Evolutionary conservation across 2,797 vertebrate genomes (phyloP).

Genomic region (Podarcis siculus): DNA sequence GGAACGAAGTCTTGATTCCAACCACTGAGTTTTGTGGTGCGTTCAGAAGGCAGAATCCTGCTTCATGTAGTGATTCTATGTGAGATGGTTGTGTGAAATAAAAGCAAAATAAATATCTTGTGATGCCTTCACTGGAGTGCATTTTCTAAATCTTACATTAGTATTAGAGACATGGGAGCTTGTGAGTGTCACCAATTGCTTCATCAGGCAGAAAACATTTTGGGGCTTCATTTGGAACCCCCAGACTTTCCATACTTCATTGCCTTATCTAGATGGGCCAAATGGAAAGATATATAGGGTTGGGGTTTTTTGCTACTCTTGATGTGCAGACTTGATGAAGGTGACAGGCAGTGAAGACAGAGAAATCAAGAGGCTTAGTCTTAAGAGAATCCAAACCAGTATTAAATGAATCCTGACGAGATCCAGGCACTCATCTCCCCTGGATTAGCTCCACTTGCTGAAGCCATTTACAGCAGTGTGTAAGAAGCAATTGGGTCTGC

Average conservation of each 20-base stretch:
- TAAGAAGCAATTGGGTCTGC: constrained; percentile 40
- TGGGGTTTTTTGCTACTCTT: not conserved
- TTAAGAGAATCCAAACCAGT: constrained; percentile 70
- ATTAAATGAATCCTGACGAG: constrained; percentile 66
- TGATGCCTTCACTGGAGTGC: not conserved
- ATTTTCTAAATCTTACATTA: not conserved
- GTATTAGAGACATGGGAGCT: not conserved
- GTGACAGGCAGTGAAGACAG: constrained; percentile 57
- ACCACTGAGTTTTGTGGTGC: no score
- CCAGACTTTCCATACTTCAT: not conserved
- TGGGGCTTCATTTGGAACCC: not conserved
- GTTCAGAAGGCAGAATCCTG: no score
- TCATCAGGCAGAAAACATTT: not conserved
- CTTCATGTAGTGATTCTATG: no score
- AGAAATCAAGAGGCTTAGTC: constrained; percentile 51
- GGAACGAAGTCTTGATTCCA: not conserved
- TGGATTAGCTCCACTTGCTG: constrained; percentile 54
- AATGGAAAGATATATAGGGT: not conserved
- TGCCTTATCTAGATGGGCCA: not conserved
- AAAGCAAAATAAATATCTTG: not conserved
- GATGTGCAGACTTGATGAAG: constrained; percentile 20
- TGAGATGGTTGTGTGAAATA: not conserved
- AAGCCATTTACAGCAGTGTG: constrained; percentile 59
- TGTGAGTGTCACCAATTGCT: not conserved
- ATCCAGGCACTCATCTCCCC: constrained; percentile 52